These are phyloP conservation scores for Linyphia triangularis DNA, from an alignment of 2,888 invertebrate genomes.

Conservation along the genomic window DNA sequence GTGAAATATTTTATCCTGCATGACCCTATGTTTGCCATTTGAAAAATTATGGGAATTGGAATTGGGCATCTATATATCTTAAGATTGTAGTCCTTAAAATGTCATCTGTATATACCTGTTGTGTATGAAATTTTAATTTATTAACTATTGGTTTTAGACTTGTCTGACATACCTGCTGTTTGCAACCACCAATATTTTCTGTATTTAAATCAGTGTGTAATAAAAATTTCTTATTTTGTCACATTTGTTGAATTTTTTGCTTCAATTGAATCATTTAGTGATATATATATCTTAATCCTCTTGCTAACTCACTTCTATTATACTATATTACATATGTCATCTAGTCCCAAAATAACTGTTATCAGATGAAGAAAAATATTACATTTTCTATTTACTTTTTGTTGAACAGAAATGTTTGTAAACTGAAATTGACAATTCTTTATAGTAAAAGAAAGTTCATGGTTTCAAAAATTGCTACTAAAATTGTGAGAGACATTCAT, in stretches of 20 bases:
- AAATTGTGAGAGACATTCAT: no score
- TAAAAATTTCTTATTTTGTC: constrained; percentile 61
- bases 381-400: no score
- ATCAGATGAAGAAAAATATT: no score
- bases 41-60: background rate
- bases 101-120: constrained; percentile 1
- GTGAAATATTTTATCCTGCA: no score
- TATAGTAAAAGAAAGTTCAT: no score
- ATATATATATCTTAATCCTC: no score
- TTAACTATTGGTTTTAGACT: constrained; percentile 23
- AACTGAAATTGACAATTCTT: no score
- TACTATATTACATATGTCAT: no score
- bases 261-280: background rate
- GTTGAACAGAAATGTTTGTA: no score
- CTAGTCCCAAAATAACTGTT: no score
- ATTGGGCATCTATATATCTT: background rate
- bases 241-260: constrained; percentile 17
- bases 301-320: no score
- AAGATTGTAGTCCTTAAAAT: background rate
- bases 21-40: background rate
- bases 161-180: constrained; percentile 33
- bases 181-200: constrained; percentile 40
- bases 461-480: no score
- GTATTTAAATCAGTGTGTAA: constrained; percentile 52
- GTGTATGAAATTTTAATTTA: constrained; percentile 22